Evolutionary conservation across 2,888 invertebrate genomes (phyloP), one percentile per base, ranked within the genome.

Genomic region (Sisyra nigra): DNA sequence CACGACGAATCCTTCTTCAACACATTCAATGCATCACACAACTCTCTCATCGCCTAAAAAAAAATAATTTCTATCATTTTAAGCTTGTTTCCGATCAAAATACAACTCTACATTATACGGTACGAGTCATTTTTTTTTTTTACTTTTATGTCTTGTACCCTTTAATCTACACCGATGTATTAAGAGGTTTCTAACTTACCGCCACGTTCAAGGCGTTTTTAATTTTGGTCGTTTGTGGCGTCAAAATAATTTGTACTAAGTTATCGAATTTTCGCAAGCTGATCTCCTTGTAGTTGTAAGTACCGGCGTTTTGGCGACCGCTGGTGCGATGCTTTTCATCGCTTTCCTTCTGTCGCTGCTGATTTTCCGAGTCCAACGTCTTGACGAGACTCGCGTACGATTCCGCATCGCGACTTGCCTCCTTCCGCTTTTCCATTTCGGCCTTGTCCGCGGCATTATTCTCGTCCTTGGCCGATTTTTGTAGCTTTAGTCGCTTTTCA

Each of bases 1-100:
- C 76, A 78, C 15, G 72, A 70, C 42, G 71, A 68, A 53, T 83
- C 81, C 47, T 69, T 68, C 46, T 69, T 68, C 36, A 80, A 60
- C 49, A 71, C 68, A 45, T 71, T 67, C 46, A 92, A 61, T 10
- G 77, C 79, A 45, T 74, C 71, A 42, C 72, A 72, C 47, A 92
- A 62, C 59, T 89, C 89, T 53, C 74, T 74, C 57, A 93, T 69
- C 42, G 86, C 73, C 85, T 82, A 57, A 36, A 66, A 67, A 45
- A 35, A 44, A 36, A 35, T 42, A 45, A 50, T n/a, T n/a, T n/a
- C n/a, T n/a, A n/a, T n/a, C n/a, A n/a, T n/a, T n/a, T n/a, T n/a
- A n/a, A 34, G 35, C 19, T 31, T 11, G 17, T 18, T 8, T n/a
- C n/a, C n/a, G n/a, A n/a, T n/a, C n/a, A n/a, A n/a, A n/a, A n/a